Percentiles rank a stretch among this genome's conserved stretches.
Conservation (phyloP, 1,140 invertebrate genomes). For the Polyergus mexicanus region DNA sequence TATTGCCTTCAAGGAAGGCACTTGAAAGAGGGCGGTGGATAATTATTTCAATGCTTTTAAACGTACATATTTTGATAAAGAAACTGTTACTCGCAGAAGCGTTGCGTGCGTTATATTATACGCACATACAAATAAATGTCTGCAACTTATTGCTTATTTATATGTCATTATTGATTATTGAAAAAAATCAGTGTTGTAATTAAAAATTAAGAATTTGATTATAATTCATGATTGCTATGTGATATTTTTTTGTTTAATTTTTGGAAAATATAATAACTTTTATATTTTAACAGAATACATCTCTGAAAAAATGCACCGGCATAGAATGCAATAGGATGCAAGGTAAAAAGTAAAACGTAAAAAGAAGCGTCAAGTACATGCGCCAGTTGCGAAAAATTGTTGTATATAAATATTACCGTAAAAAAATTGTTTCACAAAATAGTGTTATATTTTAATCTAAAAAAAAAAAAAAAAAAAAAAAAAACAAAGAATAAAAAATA, state of each 20-base stretch:
- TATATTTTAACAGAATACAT: slow-evolving; percentile 21
- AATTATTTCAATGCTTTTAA: slow-evolving; percentile 58
- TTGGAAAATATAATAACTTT: neutral
- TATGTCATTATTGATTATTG: neutral
- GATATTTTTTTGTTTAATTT: slow-evolving; percentile 3
- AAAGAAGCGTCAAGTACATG: neutral
- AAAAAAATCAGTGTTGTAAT: neutral
- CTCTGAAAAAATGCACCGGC: slow-evolving; percentile 36
- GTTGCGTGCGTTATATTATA: neutral
- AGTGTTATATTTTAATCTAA: no score
- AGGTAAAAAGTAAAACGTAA: slow-evolving; percentile 19
- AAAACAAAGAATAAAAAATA: no score
- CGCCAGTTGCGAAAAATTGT: no score
- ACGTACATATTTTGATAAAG: slow-evolving; percentile 33
- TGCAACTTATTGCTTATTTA: neutral
- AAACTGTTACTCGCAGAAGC: slow-evolving; percentile 18
- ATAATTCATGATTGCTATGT: neutral
- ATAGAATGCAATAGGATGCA: slow-evolving; percentile 50
- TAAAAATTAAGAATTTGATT: slow-evolving; percentile 5
- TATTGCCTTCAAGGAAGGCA: slow-evolving; percentile 49
- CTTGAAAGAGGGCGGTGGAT: slow-evolving; percentile 47
- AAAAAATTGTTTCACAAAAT: no score
- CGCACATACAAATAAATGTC: neutral
- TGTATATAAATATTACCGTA: no score
- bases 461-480: no score